Evolutionary conservation across 2,888 invertebrate species (phyloP).

Genomic region (Stenodema calcarata): DNA sequence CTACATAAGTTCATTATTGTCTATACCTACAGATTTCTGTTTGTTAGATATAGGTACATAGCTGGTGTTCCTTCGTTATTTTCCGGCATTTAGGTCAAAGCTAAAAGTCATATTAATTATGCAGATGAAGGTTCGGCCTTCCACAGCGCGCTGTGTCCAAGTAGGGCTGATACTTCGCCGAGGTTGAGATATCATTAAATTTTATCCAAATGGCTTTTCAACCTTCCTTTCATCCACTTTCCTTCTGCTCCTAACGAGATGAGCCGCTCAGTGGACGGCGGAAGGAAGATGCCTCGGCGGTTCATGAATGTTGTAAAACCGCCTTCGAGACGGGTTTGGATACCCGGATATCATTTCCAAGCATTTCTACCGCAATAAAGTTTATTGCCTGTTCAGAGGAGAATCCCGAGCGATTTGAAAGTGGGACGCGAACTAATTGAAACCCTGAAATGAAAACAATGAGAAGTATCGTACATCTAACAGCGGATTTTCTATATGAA

Average conservation of each 20-base stretch:
- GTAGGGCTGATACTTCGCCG: background rate
- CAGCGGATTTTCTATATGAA: too few relatives aligned
- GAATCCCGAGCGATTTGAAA: background rate
- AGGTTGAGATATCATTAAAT: too few relatives aligned
- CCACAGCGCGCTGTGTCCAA: background rate
- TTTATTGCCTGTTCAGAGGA: background rate
- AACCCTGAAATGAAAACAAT: too few relatives aligned
- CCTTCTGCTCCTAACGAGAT: background rate
- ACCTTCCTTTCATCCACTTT: background rate
- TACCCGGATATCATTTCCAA: background rate
- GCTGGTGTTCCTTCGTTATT: too few relatives aligned
- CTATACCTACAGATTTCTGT: too few relatives aligned
- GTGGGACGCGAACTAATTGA: too few relatives aligned
- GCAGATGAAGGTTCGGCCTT: background rate
- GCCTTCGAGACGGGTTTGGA: background rate
- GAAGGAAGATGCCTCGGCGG: background rate
- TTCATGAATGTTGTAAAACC: conserved; percentile 1
- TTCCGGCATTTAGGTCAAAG: too few relatives aligned
- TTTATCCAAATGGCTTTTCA: background rate
- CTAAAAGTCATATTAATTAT: background rate
- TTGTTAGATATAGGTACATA: too few relatives aligned
- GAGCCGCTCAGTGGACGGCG: background rate
- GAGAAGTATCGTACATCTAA: too few relatives aligned
- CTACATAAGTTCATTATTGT: too few relatives aligned
- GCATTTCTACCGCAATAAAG: background rate